Conservation (phyloP, 2,888 invertebrate species). For the Drosophila siamana region DNA sequence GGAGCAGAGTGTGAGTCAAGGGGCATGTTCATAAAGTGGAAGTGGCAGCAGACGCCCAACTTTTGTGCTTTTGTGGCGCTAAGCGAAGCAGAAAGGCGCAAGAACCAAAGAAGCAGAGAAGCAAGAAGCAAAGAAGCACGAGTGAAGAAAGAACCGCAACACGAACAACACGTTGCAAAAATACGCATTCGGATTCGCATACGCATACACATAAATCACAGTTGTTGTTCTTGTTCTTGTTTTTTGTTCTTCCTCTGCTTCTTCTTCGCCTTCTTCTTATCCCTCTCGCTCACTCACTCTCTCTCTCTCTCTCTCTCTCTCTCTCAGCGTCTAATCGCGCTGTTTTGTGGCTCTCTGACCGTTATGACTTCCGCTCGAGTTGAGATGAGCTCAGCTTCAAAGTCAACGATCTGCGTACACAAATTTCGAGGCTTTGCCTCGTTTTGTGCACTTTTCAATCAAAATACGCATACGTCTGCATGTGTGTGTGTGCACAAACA, state of each 20-base stretch:
- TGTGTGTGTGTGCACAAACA: constrained; percentile 30
- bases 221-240: not conserved
- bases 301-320: not conserved
- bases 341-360: constrained; percentile 47
- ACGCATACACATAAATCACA: constrained; percentile 37
- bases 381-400: constrained; percentile 41
- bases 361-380: constrained; percentile 73
- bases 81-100: constrained; percentile 65
- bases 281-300: not conserved
- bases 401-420: constrained; percentile 59
- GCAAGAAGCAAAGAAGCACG: no score
- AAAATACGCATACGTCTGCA: constrained; percentile 20
- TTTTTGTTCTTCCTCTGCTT: not conserved
- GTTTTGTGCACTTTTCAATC: constrained; percentile 49
- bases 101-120: no score
- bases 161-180: constrained; percentile 12
- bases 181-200: constrained; percentile 4
- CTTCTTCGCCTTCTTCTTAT: not conserved
- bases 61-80: constrained; percentile 64
- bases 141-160: constrained; percentile 19
- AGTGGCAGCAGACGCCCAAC: constrained; percentile 54
- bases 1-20: constrained; percentile 3
- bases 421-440: constrained; percentile 26
- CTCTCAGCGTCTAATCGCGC: constrained; percentile 28
- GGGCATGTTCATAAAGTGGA: constrained; percentile 30